These are phyloP conservation scores for Sebastes matsubarae DNA, from an alignment of 2,797 vertebrate species.

Conservation along the genomic window DNA sequence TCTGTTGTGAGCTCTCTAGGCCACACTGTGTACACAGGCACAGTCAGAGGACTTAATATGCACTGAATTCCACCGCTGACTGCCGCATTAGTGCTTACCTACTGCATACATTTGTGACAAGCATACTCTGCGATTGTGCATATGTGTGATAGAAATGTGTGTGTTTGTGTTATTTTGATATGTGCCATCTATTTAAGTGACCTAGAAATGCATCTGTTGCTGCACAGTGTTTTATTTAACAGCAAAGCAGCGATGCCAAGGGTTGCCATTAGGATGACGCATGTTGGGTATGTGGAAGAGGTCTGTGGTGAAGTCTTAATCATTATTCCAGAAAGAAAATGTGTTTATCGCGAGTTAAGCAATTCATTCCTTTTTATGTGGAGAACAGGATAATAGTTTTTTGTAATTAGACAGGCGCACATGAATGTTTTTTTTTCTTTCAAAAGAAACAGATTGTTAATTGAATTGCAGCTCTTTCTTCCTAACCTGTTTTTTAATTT, in stretches of 20 bases:
- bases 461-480: constrained; percentile 3
- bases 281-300: constrained; percentile 5
- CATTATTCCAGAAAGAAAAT: constrained; percentile 26
- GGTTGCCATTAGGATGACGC: constrained; percentile 6
- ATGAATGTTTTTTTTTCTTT: not conserved
- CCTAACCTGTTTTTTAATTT: not conserved
- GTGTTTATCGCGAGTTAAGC: not conserved
- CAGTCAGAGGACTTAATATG: constrained; percentile 38
- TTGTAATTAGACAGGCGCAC: constrained; percentile 15
- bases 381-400: constrained; percentile 6
- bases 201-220: constrained; percentile 52
- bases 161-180: constrained; percentile 5
- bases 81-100: constrained; percentile 29
- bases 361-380: constrained; percentile 13
- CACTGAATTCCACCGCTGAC: constrained; percentile 14
- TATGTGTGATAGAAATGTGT: not conserved
- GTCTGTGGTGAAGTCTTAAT: constrained; percentile 25
- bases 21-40: constrained; percentile 24
- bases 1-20: constrained; percentile 32
- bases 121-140: not conserved
- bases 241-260: constrained; percentile 12
- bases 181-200: constrained; percentile 25
- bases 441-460: not conserved
- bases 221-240: constrained; percentile 37
- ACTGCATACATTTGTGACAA: constrained; percentile 42